These are phyloP conservation scores for Sepioteuthis lessoniana DNA, from an alignment of 2,888 invertebrate genomes.

Conservation along the genomic window DNA sequence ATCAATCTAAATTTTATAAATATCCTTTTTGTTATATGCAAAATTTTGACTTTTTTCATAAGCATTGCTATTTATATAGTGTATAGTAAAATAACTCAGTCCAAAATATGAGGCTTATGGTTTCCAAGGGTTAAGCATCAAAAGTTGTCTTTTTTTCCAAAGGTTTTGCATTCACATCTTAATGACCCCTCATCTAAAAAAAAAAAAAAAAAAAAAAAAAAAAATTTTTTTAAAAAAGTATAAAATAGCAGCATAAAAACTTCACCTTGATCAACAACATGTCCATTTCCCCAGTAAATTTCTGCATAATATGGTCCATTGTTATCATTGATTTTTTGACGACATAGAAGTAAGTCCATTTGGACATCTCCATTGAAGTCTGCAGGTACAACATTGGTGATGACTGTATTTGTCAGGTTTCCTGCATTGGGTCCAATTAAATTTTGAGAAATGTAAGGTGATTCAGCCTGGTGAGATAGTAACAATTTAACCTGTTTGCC, in stretches of 20 bases:
- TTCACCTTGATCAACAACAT: neutral
- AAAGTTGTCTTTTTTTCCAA: no score
- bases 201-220: no score
- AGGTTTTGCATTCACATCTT: no score
- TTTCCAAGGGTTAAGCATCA: no score
- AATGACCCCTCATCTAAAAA: no score
- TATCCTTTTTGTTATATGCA: no score
- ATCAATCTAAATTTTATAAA: no score
- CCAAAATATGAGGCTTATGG: no score
- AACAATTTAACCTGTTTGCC: slow-evolving; percentile 60
- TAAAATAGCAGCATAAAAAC: neutral
- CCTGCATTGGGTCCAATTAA: slow-evolving; percentile 53
- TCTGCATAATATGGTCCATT: slow-evolving; percentile 54
- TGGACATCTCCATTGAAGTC: slow-evolving; percentile 96
- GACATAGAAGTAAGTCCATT: slow-evolving; percentile 88
- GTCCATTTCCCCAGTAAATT: slow-evolving; percentile 63
- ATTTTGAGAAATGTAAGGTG: slow-evolving; percentile 52
- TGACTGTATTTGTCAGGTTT: slow-evolving; percentile 51
- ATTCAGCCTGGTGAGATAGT: slow-evolving; percentile 59
- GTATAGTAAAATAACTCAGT: no score
- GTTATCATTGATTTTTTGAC: slow-evolving; percentile 43
- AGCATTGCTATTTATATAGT: no score
- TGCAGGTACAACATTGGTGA: slow-evolving; percentile 88
- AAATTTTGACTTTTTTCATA: no score
- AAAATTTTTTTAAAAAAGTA: no score